Evolutionary conservation across 2,113 vertebrate species (phyloP), one percentile per base, ranked within the genome.

Genomic region (Thomomys bottae): DNA sequence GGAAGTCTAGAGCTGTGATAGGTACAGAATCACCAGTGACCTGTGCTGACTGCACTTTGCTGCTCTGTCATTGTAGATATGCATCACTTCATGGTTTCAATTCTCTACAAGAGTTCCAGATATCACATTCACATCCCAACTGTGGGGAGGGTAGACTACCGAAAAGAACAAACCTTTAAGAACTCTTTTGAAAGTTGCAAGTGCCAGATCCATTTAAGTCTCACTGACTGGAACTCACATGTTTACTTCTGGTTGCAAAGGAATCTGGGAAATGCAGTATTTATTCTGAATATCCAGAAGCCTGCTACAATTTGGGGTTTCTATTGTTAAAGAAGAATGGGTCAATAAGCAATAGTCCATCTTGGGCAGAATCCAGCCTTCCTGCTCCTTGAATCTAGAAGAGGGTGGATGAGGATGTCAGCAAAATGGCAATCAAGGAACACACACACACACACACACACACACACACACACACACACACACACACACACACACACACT

Each of bases 171-270:
- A 88, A 28, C 8, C 42, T 66, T 72, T 64, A 66, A 73, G 28
- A 23, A 83, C 36, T 54, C n/a, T 38, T 84, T 10, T 75, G 63
- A 57, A 75, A 92, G 42, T 76, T 87, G 66, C 30, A 86, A 30
- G 64, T 63, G 42, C 26, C 40, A 38, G 7, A 38, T 91, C 15
- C 24, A 70, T 11, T 36, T 78, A 59, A 1, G 75, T 67, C n/a
- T 92, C 54, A 76, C 32, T 85, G 67, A 14, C 54, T 85, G 30
- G 40, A 64, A 81, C 38, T 87, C 85, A 73, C 80, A 49, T 77
- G 49, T 64, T 92, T 32, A 68, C 26, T 77, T 88, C 61, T 91
- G 63, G 42, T 79, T 89, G 67, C 38, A 87, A 89, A 92, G 18
- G 57, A 80, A n/a, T n/a, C 67, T 91, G 32, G 72, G 34, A 89